Evolutionary conservation across 1,140 invertebrate species (phyloP).

Genomic region (Phocides pigmalion): DNA sequence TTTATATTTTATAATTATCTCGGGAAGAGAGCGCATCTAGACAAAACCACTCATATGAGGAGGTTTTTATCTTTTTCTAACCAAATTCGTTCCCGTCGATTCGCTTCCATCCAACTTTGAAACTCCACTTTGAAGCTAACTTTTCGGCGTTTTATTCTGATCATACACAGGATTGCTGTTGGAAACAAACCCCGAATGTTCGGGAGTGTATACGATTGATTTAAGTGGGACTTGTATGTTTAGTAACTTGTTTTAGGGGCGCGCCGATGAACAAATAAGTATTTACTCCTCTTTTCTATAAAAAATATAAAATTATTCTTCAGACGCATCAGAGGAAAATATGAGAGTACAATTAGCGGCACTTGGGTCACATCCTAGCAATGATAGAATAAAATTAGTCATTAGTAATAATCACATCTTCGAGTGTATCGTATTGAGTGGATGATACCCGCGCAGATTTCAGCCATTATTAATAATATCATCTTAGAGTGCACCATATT

Average conservation of each 20-base stretch:
- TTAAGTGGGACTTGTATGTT: conserved; percentile 15
- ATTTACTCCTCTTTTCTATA: too few relatives aligned
- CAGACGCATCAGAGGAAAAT: too few relatives aligned
- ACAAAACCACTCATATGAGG: not conserved
- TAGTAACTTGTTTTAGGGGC: not conserved
- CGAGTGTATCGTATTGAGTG: too few relatives aligned
- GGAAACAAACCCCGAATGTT: conserved; percentile 9
- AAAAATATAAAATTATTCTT: too few relatives aligned
- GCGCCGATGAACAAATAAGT: too few relatives aligned
- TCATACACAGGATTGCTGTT: conserved; percentile 33
- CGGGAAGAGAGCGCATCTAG: not conserved
- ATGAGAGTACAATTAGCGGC: too few relatives aligned
- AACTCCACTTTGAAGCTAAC: conserved; percentile 29
- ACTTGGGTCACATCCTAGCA: too few relatives aligned
- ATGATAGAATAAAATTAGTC: too few relatives aligned
- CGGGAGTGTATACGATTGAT: conserved; percentile 14
- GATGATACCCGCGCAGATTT: too few relatives aligned
- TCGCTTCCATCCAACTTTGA: conserved; percentile 31
- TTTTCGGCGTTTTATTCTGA: conserved; percentile 35
- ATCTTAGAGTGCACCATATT: too few relatives aligned
- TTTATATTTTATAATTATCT: not conserved
- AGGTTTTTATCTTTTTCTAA: conserved; percentile 29
- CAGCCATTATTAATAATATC: too few relatives aligned
- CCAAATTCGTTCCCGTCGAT: conserved; percentile 33
- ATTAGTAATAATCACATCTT: too few relatives aligned